Evolutionary conservation across 2,888 invertebrate genomes (phyloP), one percentile per base, ranked within the genome.

Genomic region (Cheilosia pagana): DNA sequence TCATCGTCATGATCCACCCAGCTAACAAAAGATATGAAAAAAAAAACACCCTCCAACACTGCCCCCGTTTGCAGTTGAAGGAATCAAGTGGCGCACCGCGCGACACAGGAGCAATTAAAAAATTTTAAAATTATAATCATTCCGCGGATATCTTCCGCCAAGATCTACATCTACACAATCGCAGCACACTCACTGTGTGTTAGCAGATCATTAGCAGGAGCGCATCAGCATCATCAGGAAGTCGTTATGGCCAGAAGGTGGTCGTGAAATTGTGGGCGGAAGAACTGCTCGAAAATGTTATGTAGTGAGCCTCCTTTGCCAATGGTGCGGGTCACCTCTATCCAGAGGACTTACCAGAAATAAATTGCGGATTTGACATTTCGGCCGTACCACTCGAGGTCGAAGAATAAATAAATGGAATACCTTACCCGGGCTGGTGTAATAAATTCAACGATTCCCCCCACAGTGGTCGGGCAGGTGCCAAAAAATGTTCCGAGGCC

Each of bases 191-290:
- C 1, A 28, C 28, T 8, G 28, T 85, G 81, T 85, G 85, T 81
- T 85, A 81, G 85, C 85, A 81, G 81, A 85, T 81, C 85, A 85
- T 85, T 85, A 85, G 71, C 75, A 71, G 71, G 75, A 81, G 81
- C 81, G 60, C 85, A 85, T 81, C 85, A 85, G 81, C 75, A 81
- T 81, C 85, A 81, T 85, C 81, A 85, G 81, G 81, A 81, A 81
- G 85, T 85, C 85, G 85, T 85, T 85, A 81, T 79, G 71, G 71
- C 85, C 85, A 67, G 60, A 63, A 81, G 85, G 85, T 67, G 70
- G 75, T 62, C 16, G 10, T 19, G 4, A 35, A 59, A 74, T 74
- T 57, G 74, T 53, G 72, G 78, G 77, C 71, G 71, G 71, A 53
- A 52, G 31, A 19, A 59, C 14, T 43, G 16, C 16, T 21, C 35